Evolutionary conservation across 1,140 invertebrate species (phyloP).

Genomic region (Drosophila insularis): DNA sequence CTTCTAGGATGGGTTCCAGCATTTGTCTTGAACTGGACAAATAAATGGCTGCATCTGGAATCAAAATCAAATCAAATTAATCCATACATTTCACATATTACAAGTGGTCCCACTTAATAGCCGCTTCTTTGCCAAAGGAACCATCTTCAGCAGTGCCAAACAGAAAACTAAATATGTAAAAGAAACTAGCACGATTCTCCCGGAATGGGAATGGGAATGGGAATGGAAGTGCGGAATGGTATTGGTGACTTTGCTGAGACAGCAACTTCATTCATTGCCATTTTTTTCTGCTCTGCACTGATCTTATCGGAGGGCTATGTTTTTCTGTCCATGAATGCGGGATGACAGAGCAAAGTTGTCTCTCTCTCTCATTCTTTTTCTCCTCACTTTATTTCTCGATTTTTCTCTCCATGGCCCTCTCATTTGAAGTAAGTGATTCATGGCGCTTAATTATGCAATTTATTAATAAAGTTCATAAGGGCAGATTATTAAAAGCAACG

Average conservation of each 20-base stretch:
- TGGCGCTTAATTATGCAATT: constrained; percentile 63
- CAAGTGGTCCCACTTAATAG: constrained; percentile 25
- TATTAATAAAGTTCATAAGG: constrained; percentile 52
- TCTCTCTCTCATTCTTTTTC: background rate
- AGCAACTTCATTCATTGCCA: constrained; percentile 30
- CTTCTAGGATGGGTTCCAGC: constrained; percentile 88
- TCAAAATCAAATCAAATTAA: background rate
- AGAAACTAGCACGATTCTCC: constrained; percentile 28
- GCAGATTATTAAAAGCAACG: constrained; percentile 7
- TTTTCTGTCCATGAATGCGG: background rate
- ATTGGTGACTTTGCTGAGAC: constrained; percentile 2
- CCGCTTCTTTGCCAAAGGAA: constrained; percentile 36
- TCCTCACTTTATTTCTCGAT: constrained; percentile 4
- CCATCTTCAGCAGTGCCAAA: constrained; percentile 52
- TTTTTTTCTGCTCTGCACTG: constrained; percentile 16
- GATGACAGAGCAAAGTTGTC: constrained; percentile 5
- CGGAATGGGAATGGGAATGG: constrained; percentile 7
- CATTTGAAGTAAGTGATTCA: constrained; percentile 33
- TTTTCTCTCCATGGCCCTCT: background rate
- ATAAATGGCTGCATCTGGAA: constrained; percentile 74
- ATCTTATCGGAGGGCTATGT: constrained; percentile 33
- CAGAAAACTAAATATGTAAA: constrained; percentile 39
- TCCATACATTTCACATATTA: background rate
- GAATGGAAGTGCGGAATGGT: background rate
- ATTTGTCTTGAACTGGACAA: constrained; percentile 77